Evolutionary conservation across 2,113 vertebrate species (phyloP).

Genomic region (Leucopsar rothschildi): DNA sequence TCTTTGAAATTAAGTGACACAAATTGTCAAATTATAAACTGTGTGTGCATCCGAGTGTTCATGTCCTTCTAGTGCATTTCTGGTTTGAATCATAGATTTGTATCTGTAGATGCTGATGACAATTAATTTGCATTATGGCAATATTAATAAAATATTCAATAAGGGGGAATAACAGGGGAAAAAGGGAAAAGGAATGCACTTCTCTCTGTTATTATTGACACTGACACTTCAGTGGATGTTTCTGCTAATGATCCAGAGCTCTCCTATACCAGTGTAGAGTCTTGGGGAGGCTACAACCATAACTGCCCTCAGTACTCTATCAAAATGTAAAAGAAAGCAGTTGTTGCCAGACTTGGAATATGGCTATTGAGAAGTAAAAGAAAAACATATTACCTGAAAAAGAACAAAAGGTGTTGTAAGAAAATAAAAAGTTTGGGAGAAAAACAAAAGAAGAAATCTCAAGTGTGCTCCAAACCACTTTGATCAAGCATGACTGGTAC

Average conservation of each 20-base stretch:
- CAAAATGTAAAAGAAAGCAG: neutral
- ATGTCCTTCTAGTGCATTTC: neutral
- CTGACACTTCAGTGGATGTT: neutral
- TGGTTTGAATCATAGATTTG: neutral
- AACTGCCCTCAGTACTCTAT: neutral
- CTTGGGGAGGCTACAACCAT: neutral
- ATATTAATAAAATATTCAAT: neutral
- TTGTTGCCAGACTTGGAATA: neutral
- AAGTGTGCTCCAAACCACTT: neutral
- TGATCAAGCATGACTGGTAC: neutral
- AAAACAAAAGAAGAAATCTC: neutral
- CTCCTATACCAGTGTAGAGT: neutral
- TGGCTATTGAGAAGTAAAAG: neutral
- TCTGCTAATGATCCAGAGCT: neutral
- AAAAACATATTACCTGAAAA: neutral
- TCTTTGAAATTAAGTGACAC: neutral
- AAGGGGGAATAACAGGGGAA: neutral
- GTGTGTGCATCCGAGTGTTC: fast-evolving
- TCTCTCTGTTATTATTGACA: neutral
- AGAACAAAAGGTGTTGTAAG: neutral
- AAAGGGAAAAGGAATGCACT: neutral
- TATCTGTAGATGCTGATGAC: neutral
- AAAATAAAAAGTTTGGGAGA: neutral
- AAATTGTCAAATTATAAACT: neutral
- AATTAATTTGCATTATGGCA: neutral